Percentiles rank a stretch among this genome's conserved stretches.
Evolutionary conservation across 2,797 vertebrate species (phyloP).

Genomic region (Bufotes viridis): DNA sequence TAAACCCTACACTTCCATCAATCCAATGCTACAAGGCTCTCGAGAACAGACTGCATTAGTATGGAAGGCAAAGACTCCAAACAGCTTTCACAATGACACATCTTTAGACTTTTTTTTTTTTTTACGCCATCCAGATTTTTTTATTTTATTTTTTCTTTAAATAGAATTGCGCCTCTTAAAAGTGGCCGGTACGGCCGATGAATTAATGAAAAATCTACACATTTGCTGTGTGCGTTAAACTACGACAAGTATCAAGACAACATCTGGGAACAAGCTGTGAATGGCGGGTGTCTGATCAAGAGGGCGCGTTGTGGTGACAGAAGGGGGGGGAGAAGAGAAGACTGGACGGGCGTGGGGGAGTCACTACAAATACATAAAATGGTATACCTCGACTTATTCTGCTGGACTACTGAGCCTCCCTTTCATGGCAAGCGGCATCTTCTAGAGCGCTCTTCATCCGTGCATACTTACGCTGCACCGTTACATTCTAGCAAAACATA

Average conservation of each 20-base stretch:
- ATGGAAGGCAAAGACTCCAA: slow-evolving; percentile 88
- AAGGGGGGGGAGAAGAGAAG: slow-evolving; percentile 48
- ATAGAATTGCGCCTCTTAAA: slow-evolving; percentile 71
- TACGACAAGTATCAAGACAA: slow-evolving; percentile 65
- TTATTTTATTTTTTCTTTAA: neutral
- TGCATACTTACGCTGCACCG: slow-evolving; percentile 99
- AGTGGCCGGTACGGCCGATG: slow-evolving; percentile 79
- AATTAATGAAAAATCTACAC: slow-evolving; percentile 71
- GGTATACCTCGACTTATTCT: slow-evolving; percentile 97
- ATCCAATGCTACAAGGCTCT: slow-evolving; percentile 92
- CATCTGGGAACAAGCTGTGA: neutral
- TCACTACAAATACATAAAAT: slow-evolving; percentile 89
- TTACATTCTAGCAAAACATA: slow-evolving; percentile 89
- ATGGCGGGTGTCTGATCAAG: slow-evolving; percentile 73
- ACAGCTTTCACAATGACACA: slow-evolving; percentile 85
- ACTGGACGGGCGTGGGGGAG: slow-evolving; percentile 59
- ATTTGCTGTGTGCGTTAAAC: slow-evolving; percentile 63
- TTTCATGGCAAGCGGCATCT: slow-evolving; percentile 96
- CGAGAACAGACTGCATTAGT: slow-evolving; percentile 92
- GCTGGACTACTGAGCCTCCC: slow-evolving; percentile 96
- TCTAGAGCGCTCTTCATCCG: slow-evolving; percentile 95
- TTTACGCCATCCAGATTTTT: neutral
- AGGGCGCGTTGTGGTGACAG: slow-evolving; percentile 78
- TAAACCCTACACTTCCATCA: slow-evolving; percentile 98
- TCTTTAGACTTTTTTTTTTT: slow-evolving; percentile 80